phyloP scores from a whole-genome alignment of 2,797 vertebrate genomes.

The Capromys pilorides region DNA sequence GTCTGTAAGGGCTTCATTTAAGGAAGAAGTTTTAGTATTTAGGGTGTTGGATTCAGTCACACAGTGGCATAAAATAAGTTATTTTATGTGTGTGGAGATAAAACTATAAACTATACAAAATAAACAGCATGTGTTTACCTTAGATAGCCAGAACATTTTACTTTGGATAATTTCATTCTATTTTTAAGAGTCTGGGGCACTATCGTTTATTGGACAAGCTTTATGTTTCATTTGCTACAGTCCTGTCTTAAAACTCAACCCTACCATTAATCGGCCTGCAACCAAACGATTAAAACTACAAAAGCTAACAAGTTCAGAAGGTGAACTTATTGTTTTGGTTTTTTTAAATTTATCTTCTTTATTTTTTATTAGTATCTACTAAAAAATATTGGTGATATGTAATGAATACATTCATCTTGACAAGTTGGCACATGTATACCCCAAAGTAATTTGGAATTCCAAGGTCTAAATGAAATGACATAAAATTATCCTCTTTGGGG shows the following conservation, averaged over 20 bases:
- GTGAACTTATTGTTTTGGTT: not conserved
- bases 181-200: conserved; percentile 18
- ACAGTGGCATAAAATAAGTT: not conserved
- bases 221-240: not conserved
- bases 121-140: conserved; percentile 59
- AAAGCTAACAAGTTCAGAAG: conserved; percentile 2
- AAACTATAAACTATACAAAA: conserved; percentile 45
- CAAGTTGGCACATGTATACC: too few relatives aligned
- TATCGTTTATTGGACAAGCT: not conserved
- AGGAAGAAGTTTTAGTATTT: conserved; percentile 41
- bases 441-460: not conserved
- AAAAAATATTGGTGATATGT: not conserved
- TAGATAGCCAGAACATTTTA: not conserved
- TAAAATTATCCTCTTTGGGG: not conserved
- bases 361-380: not conserved
- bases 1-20: conserved; percentile 24
- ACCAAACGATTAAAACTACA: not conserved
- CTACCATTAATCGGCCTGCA: not conserved
- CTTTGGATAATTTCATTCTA: conserved; percentile 13
- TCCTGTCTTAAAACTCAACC: not conserved
- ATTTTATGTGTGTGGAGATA: conserved; percentile 52
- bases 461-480: not conserved
- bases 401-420: not conserved
- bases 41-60: not conserved
- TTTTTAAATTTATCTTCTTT: not conserved